These are phyloP conservation scores for Hylomyscus alleni DNA, from an alignment of 2,797 vertebrate species.

Conservation along the genomic window DNA sequence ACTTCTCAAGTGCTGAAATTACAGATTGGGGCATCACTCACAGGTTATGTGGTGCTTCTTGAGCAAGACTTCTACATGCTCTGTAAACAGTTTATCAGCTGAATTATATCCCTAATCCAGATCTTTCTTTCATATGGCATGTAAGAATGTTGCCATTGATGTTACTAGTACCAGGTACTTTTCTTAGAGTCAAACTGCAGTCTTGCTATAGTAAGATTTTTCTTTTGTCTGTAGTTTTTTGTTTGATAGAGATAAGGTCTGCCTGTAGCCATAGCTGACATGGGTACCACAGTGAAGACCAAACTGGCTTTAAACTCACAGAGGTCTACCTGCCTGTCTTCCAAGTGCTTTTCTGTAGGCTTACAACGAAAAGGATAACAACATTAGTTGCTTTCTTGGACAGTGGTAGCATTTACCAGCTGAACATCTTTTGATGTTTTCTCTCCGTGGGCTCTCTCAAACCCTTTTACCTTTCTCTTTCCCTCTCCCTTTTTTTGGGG, in stretches of 20 bases:
- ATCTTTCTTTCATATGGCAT: background rate
- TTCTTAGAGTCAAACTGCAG: background rate
- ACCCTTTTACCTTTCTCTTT: background rate
- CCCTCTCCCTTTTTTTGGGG: background rate
- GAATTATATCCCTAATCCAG: background rate
- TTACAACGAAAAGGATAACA: background rate
- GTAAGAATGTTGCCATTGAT: background rate
- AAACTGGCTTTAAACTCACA: background rate
- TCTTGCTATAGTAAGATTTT: background rate
- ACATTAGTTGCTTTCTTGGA: background rate
- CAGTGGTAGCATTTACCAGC: background rate
- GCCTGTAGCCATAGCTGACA: background rate
- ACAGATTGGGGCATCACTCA: background rate
- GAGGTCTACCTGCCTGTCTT: background rate
- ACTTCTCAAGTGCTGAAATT: background rate
- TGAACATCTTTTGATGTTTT: background rate
- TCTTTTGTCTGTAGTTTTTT: background rate
- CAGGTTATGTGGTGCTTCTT: background rate
- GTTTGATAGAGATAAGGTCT: background rate
- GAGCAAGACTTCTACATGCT: background rate
- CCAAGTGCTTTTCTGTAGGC: background rate
- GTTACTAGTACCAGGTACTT: background rate
- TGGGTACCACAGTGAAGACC: background rate
- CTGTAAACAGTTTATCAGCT: background rate
- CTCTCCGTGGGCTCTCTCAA: background rate